Evolutionary conservation across 2,888 invertebrate species (phyloP).

Genomic region (Polymixis flavicincta): DNA sequence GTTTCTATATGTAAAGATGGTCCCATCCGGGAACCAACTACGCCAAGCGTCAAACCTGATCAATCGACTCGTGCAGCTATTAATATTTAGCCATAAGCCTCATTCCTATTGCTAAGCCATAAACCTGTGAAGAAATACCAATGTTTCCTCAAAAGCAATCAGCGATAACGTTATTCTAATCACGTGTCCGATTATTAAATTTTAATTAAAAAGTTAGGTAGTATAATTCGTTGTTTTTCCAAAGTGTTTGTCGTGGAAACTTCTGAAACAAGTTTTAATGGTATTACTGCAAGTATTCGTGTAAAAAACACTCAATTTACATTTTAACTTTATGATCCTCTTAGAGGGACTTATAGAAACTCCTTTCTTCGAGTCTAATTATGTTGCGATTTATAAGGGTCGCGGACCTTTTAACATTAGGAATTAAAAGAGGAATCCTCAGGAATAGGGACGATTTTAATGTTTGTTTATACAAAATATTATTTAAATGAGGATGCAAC

Average conservation of each 20-base stretch:
- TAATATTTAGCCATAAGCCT: too few species aligned
- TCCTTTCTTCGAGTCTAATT: conserved; percentile 58
- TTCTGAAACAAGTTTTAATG: conserved; percentile 59
- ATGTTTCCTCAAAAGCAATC: conserved; percentile 1
- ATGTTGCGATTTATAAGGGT: conserved; percentile 46
- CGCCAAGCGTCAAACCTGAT: too few species aligned
- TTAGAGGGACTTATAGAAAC: conserved; percentile 49
- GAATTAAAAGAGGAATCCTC: background rate
- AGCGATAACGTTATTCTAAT: conserved; percentile 9
- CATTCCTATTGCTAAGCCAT: too few species aligned
- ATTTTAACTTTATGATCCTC: conserved; percentile 64
- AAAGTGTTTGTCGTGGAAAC: conserved; percentile 37
- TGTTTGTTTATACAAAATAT: too few species aligned
- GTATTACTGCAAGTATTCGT: conserved; percentile 50
- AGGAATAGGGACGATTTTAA: background rate
- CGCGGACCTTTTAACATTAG: conserved; percentile 35
- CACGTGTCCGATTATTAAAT: conserved; percentile 22
- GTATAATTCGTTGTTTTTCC: conserved; percentile 38
- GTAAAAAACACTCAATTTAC: conserved; percentile 54
- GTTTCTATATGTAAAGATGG: too few species aligned
- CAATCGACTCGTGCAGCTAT: too few species aligned
- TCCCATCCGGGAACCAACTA: too few species aligned
- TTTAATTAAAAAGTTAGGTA: conserved; percentile 37
- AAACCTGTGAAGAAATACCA: background rate
- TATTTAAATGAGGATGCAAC: background rate